Conservation (phyloP, 2,797 vertebrate species). For the Atherinosoma microstoma region DNA sequence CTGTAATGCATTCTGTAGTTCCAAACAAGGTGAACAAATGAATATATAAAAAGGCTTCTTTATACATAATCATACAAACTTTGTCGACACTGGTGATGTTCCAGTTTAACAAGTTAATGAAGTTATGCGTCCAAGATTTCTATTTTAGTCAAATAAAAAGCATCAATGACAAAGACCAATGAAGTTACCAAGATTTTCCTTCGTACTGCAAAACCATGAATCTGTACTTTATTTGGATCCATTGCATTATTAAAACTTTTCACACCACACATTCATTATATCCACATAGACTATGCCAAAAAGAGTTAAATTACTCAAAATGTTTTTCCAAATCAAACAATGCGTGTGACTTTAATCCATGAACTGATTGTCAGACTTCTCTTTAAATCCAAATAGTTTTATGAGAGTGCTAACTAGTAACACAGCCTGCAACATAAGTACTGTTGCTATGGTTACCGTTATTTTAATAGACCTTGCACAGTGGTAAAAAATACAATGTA, state of each 20-base stretch:
- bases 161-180: not conserved
- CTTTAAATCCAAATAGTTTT: slow-evolving; percentile 8
- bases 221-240: not conserved
- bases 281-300: not conserved
- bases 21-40: not conserved
- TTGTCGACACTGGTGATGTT: not conserved
- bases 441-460: slow-evolving; percentile 55
- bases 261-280: not conserved
- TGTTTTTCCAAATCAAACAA: not conserved
- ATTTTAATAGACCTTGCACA: slow-evolving; percentile 21
- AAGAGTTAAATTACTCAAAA: not conserved
- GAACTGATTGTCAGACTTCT: not conserved
- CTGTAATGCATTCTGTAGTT: not conserved
- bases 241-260: not conserved
- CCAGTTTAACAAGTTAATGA: not conserved
- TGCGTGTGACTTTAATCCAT: not conserved
- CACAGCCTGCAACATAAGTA: slow-evolving; percentile 15
- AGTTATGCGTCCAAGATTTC: not conserved
- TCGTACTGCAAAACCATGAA: not conserved
- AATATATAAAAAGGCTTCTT: not conserved
- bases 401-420: slow-evolving; percentile 3
- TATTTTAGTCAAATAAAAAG: not conserved
- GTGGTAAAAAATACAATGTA: slow-evolving; percentile 6
- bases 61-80: not conserved
- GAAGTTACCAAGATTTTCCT: not conserved